phyloP scores from a whole-genome alignment of 2,113 vertebrate genomes.

The Bettongia penicillata region DNA sequence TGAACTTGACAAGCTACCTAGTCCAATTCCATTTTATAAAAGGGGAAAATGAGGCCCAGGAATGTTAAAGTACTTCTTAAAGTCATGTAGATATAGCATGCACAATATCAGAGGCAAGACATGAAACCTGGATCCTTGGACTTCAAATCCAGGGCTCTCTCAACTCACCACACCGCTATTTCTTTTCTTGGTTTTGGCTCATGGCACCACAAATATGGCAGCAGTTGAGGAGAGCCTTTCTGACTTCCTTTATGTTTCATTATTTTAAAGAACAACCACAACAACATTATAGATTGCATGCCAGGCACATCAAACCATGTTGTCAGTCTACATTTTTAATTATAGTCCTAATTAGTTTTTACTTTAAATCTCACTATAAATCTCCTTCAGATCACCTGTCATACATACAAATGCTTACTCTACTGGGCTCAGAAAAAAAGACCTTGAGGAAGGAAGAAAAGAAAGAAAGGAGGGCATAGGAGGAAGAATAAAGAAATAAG shows the following conservation, averaged over 20 bases:
- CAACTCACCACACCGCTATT: neutral
- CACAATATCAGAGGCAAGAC: neutral
- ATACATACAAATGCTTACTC: slow-evolving; percentile 35
- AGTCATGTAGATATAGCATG: neutral
- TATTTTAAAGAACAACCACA: slow-evolving; percentile 44
- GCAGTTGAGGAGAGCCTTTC: neutral
- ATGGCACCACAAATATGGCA: slow-evolving; percentile 1
- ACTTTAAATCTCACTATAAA: slow-evolving; percentile 52
- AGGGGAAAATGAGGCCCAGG: neutral
- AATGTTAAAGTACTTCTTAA: neutral
- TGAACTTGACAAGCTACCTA: neutral
- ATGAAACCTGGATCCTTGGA: neutral
- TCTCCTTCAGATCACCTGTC: slow-evolving; percentile 17
- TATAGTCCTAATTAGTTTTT: slow-evolving; percentile 54
- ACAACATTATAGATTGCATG: slow-evolving; percentile 40
- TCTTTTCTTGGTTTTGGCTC: neutral
- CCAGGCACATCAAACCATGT: neutral
- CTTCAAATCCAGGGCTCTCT: neutral
- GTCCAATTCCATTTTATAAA: neutral
- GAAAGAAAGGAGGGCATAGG: neutral
- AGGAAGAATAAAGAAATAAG: neutral
- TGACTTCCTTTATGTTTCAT: slow-evolving; percentile 7
- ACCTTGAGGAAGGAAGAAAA: neutral
- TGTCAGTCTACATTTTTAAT: slow-evolving; percentile 57
- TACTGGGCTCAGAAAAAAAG: neutral